These are phyloP conservation scores for Acanthochromis polyacanthus DNA, from an alignment of 2,113 vertebrate genomes.

Conservation along the genomic window DNA sequence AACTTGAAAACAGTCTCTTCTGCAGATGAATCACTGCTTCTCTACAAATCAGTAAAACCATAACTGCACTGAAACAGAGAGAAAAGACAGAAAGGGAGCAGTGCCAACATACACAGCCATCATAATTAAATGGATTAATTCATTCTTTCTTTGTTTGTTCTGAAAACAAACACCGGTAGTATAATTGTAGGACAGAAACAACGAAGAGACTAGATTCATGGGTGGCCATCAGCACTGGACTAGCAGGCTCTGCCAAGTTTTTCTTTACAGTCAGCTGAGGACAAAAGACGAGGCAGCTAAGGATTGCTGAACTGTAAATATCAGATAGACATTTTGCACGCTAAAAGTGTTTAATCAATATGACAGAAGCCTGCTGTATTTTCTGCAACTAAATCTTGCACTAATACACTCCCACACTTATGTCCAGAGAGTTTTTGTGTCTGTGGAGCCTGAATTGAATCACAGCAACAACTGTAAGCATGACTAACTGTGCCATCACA, in stretches of 20 bases:
- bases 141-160: constrained; percentile 20
- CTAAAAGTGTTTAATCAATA: constrained; percentile 9
- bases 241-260: constrained; percentile 1
- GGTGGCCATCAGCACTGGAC: constrained; percentile 26
- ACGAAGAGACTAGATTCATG: background rate
- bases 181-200: constrained; percentile 14
- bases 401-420: background rate
- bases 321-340: background rate
- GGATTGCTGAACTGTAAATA: constrained; percentile 8
- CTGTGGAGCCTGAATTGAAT: background rate
- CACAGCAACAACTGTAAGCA: constrained; percentile 10
- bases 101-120: background rate
- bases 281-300: constrained; percentile 18
- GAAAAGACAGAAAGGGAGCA: background rate
- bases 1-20: too few relatives aligned
- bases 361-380: background rate
- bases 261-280: constrained; percentile 36
- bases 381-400: background rate
- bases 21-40: background rate
- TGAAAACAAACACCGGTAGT: constrained; percentile 36
- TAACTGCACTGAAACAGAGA: background rate
- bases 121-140: constrained; percentile 11
- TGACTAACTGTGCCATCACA: constrained; percentile 23
- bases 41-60: background rate
- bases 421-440: background rate